These are phyloP conservation scores for Chunga burmeisteri DNA, from an alignment of 2,113 vertebrate species.

Conservation along the genomic window DNA sequence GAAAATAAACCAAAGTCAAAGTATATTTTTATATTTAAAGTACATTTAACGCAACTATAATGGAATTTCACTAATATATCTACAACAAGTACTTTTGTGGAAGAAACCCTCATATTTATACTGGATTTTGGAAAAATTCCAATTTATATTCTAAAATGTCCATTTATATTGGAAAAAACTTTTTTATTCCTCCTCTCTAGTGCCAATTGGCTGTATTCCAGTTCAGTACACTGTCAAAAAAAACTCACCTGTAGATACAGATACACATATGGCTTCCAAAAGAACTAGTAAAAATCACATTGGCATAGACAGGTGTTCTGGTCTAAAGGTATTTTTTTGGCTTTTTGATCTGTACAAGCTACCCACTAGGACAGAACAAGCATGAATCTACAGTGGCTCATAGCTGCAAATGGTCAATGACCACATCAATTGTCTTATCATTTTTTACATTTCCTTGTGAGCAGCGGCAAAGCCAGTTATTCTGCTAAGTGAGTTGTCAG, in stretches of 20 bases:
- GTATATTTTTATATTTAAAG: not conserved
- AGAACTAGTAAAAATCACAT: not conserved
- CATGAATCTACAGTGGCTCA: not conserved
- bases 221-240: not conserved
- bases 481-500: not conserved
- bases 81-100: not conserved
- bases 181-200: not conserved
- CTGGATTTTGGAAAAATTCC: not conserved
- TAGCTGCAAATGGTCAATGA: not conserved
- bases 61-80: not conserved
- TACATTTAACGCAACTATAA: not conserved
- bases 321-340: not conserved
- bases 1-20: not conserved
- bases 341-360: not conserved
- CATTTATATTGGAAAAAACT: not conserved
- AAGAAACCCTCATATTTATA: not conserved
- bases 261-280: not conserved
- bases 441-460: not conserved
- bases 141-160: not conserved
- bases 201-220: not conserved
- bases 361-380: not conserved
- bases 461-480: not conserved
- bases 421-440: no score
- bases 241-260: rapidly evolving
- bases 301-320: not conserved